phyloP scores from a whole-genome alignment of 2,797 vertebrate species.

The Periparus ater region DNA sequence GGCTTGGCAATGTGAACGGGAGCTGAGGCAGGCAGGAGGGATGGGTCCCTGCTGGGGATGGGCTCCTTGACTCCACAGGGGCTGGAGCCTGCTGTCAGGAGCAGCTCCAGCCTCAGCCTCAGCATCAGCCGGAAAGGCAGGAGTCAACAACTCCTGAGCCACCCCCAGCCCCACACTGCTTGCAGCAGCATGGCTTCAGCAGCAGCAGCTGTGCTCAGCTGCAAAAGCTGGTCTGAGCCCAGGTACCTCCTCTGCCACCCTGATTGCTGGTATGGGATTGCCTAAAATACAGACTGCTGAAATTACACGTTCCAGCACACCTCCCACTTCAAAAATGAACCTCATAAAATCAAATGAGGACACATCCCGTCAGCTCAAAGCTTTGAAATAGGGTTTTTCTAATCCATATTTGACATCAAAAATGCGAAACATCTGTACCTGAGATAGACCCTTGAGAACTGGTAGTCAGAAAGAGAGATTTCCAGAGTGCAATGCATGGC shows the following conservation, averaged over 20 bases:
- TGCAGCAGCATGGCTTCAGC: neutral
- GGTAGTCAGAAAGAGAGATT: neutral
- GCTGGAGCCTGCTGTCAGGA: neutral
- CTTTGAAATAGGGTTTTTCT: neutral
- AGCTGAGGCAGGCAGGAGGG: neutral
- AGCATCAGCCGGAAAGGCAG: neutral
- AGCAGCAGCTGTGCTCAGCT: neutral
- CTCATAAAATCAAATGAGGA: neutral
- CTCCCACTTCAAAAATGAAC: neutral
- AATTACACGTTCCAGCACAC: neutral
- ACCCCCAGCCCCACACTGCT: rapidly evolving
- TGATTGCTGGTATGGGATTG: neutral
- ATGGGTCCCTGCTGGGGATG: rapidly evolving
- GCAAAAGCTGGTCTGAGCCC: neutral
- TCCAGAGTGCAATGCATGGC: neutral
- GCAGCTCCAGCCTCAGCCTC: neutral
- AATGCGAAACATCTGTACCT: neutral
- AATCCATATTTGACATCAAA: neutral
- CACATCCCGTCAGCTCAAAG: neutral
- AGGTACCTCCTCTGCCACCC: neutral
- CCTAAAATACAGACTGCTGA: neutral
- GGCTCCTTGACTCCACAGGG: neutral
- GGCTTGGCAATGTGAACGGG: rapidly evolving
- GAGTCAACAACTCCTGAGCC: neutral
- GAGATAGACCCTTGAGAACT: neutral